A percentile compares a stretch with the other conserved stretches of the same genome.
Conservation (phyloP, 2,113 vertebrate genomes). For the Sialia sialis region DNA sequence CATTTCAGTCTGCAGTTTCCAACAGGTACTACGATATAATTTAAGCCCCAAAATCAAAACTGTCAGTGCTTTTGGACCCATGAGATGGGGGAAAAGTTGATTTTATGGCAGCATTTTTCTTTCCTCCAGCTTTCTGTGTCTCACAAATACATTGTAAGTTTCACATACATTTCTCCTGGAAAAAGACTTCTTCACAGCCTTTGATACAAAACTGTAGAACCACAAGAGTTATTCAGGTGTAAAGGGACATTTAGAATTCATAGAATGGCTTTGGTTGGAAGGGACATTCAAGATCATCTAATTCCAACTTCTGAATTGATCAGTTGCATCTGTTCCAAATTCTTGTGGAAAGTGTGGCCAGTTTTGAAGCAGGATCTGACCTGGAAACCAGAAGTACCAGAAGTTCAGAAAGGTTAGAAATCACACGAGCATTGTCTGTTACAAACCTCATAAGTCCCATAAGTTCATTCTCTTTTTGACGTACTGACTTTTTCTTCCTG, state of each 20-base stretch:
- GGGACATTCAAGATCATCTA: neutral
- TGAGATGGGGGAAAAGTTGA: neutral
- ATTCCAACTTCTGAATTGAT: neutral
- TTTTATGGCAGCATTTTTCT: neutral
- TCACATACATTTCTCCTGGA: neutral
- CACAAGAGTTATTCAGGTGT: neutral
- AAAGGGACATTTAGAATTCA: neutral
- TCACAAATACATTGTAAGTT: neutral
- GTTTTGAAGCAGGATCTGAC: neutral
- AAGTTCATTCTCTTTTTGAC: neutral
- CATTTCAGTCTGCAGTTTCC: constrained; percentile 22
- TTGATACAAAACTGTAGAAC: neutral
- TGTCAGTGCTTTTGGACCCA: neutral
- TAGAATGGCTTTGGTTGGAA: neutral
- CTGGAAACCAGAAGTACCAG: neutral
- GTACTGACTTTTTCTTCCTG: neutral
- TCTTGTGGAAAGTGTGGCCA: neutral
- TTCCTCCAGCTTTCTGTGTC: neutral
- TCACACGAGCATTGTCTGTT: neutral
- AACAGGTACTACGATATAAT: neutral
- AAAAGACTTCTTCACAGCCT: neutral
- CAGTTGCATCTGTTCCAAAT: neutral
- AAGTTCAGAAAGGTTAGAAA: neutral
- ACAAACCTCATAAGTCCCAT: neutral
- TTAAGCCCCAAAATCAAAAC: constrained; percentile 44